Evolutionary conservation across 2,113 vertebrate species (phyloP).

Genomic region (Mola mola): DNA sequence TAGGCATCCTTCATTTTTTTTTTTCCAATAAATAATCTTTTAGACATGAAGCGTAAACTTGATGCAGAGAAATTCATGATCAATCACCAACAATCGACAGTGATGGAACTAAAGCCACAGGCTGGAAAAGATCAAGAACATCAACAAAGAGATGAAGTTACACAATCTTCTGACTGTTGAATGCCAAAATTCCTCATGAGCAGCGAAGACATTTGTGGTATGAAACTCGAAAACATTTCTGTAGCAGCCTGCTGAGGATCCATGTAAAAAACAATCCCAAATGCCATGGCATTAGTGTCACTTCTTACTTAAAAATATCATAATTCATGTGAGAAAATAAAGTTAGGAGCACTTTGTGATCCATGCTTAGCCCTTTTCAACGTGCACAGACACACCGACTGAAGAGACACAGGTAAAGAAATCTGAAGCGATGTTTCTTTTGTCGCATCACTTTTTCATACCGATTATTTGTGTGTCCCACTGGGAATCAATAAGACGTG

Average conservation of each 20-base stretch:
- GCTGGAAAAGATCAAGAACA: slow-evolving; percentile 27
- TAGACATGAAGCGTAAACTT: slow-evolving; percentile 40
- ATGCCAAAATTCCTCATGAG: slow-evolving; percentile 14
- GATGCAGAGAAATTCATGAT: slow-evolving; percentile 33
- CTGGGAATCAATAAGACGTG: background rate
- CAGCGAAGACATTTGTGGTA: slow-evolving; percentile 21
- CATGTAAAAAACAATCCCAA: slow-evolving; percentile 32
- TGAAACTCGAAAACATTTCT: slow-evolving; percentile 10
- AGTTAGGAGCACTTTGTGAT: slow-evolving; percentile 42
- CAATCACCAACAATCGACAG: slow-evolving; percentile 20
- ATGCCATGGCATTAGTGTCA: slow-evolving; percentile 32
- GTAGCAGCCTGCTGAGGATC: slow-evolving; percentile 19
- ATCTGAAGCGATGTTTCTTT: slow-evolving; percentile 16
- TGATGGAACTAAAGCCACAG: slow-evolving; percentile 37
- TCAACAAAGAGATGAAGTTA: slow-evolving; percentile 10
- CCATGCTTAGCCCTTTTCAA: slow-evolving; percentile 49
- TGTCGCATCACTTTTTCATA: background rate
- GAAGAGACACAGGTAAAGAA: slow-evolving; percentile 37
- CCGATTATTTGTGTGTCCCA: slow-evolving; percentile 3
- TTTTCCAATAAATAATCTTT: slow-evolving; percentile 55
- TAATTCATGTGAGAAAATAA: slow-evolving; percentile 38
- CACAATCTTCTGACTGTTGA: slow-evolving; percentile 9
- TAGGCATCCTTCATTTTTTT: slow-evolving; percentile 63
- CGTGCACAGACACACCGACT: slow-evolving; percentile 15
- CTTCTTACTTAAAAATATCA: slow-evolving; percentile 44